These are phyloP conservation scores for Sander vitreus DNA, from an alignment of 2,113 vertebrate genomes.

Conservation along the genomic window DNA sequence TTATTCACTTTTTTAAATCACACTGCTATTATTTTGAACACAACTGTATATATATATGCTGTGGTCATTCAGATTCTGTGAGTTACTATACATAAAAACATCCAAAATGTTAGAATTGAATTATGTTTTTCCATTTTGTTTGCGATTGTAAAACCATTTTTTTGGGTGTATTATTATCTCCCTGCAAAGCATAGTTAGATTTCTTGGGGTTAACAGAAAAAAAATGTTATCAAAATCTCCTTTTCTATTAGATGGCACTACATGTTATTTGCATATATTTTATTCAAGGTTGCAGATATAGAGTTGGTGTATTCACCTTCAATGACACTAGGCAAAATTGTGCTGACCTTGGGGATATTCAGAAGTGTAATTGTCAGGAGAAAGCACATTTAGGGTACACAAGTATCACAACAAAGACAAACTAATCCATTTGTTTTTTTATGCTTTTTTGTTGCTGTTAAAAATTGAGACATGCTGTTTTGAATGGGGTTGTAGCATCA, in stretches of 20 bases:
- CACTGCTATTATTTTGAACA: no score
- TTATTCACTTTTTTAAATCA: no score
- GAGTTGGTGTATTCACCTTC: background rate
- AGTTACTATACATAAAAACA: background rate
- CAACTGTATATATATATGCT: background rate
- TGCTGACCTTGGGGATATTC: slow-evolving; percentile 2
- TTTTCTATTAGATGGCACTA: background rate
- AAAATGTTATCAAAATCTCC: background rate
- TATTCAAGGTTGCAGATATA: background rate
- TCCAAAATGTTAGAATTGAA: background rate
- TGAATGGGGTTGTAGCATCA: background rate
- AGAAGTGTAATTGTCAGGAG: background rate
- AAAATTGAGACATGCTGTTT: background rate
- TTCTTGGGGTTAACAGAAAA: no score
- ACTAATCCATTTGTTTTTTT: background rate
- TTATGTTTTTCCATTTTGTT: background rate
- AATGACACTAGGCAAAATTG: background rate
- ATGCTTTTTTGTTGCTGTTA: background rate
- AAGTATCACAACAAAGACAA: background rate
- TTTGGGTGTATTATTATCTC: background rate
- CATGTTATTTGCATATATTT: slow-evolving; percentile 14
- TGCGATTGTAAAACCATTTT: background rate
- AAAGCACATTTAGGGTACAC: background rate
- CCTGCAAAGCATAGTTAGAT: background rate
- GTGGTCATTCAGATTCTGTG: background rate